phyloP scores from a whole-genome alignment of 2,113 vertebrate species.

The Xiphophorus hellerii region DNA sequence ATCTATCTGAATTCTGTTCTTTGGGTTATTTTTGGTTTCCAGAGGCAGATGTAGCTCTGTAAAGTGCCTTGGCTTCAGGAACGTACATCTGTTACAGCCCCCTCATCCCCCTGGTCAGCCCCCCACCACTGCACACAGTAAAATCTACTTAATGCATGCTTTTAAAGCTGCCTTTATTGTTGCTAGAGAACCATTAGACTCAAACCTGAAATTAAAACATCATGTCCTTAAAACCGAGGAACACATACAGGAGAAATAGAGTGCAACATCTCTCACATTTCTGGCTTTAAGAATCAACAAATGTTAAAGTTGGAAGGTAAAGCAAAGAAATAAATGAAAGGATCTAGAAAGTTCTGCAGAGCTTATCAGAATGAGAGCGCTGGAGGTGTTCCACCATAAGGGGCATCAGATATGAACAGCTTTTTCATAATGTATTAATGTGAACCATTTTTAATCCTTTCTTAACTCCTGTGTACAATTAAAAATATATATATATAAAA shows the following conservation, averaged over 20 bases:
- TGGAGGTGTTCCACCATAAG: background rate
- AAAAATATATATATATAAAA: too few relatives aligned
- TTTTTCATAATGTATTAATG: background rate
- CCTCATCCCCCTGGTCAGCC: too few relatives aligned
- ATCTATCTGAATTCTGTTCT: background rate
- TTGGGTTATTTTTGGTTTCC: background rate
- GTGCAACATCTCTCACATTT: background rate
- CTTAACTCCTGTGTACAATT: too few relatives aligned
- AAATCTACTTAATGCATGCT: slow-evolving; percentile 8
- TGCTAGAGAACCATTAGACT: background rate
- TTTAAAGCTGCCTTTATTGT: background rate
- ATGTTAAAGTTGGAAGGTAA: background rate
- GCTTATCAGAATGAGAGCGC: background rate
- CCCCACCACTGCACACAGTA: background rate
- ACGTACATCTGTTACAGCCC: background rate
- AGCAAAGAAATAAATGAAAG: background rate
- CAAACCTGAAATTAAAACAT: background rate
- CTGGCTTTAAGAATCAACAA: background rate
- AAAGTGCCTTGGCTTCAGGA: background rate
- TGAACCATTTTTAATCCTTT: background rate
- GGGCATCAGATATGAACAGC: background rate
- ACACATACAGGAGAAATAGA: background rate
- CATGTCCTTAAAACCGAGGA: background rate
- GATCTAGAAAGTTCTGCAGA: background rate
- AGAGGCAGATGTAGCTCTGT: background rate